Conservation (phyloP, 2,888 invertebrate genomes). For the Mesorhabditis spiculigera region DNA sequence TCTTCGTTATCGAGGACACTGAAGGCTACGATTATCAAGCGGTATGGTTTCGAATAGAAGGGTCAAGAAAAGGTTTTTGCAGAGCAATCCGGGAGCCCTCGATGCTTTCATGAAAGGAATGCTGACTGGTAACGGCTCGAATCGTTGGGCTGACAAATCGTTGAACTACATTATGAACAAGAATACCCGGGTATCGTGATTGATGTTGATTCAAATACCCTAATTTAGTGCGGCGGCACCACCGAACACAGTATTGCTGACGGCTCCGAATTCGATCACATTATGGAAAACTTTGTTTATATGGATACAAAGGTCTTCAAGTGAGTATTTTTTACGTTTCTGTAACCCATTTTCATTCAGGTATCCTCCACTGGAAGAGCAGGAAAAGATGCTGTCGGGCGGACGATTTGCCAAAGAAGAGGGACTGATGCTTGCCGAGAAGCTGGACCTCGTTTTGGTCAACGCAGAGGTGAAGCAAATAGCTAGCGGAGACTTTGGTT, state of each 20-base stretch:
- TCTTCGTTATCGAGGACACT: slow-evolving; percentile 39
- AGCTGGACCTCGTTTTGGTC: slow-evolving; percentile 29
- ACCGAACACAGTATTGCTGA: slow-evolving; percentile 49
- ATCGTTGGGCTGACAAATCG: slow-evolving; percentile 53
- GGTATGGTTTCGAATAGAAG: slow-evolving; percentile 7
- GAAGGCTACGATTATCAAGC: slow-evolving; percentile 38
- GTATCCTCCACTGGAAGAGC: slow-evolving; percentile 29
- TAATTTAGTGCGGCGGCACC: slow-evolving; percentile 40
- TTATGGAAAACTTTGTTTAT: slow-evolving; percentile 47
- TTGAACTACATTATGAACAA: slow-evolving; percentile 43
- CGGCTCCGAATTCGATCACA: slow-evolving; percentile 51
- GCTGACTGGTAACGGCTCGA: slow-evolving; percentile 44
- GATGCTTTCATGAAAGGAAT: slow-evolving; percentile 39
- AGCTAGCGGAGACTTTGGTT: slow-evolving; percentile 3
- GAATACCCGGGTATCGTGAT: slow-evolving; percentile 30
- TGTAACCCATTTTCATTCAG: slow-evolving; percentile 6
- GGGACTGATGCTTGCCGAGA: slow-evolving; percentile 30
- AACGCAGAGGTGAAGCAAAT: slow-evolving; percentile 18
- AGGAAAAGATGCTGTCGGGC: slow-evolving; percentile 18
- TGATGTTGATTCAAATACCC: not conserved
- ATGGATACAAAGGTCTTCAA: slow-evolving; percentile 37
- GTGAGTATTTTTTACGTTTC: slow-evolving; percentile 3
- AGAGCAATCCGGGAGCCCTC: slow-evolving; percentile 34
- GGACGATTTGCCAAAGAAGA: slow-evolving; percentile 11
- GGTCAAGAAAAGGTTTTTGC: slow-evolving; percentile 6